Conservation (phyloP, 2,888 invertebrate species). For the Masnerella sp. region DNA sequence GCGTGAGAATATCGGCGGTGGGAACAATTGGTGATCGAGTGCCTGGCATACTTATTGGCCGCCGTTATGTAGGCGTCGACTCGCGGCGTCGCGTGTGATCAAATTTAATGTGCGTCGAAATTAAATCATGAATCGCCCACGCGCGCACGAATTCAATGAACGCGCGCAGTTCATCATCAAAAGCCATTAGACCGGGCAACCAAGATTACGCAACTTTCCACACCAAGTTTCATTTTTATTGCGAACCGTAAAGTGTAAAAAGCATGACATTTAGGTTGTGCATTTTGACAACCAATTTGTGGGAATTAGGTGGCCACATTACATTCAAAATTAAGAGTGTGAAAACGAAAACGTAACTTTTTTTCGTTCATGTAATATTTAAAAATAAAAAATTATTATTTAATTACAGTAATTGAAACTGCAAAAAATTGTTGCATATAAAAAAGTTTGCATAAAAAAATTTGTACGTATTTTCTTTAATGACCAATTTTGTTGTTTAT, state of each 20-base stretch:
- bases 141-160: constrained; percentile 30
- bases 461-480: too few relatives aligned
- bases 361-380: too few relatives aligned
- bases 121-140: constrained; percentile 50
- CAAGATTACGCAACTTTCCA: constrained; percentile 9
- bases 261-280: constrained; percentile 22
- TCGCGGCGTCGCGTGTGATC: constrained; percentile 25
- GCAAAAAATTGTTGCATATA: too few relatives aligned
- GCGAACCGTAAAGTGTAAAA: constrained; percentile 16
- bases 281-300: not conserved
- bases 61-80: constrained; percentile 44
- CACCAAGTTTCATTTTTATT: constrained; percentile 23
- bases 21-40: constrained; percentile 42
- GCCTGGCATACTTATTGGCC: constrained; percentile 46
- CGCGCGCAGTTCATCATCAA: constrained; percentile 18
- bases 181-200: constrained; percentile 19
- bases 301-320: too few relatives aligned
- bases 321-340: too few relatives aligned
- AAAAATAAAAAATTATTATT: too few relatives aligned
- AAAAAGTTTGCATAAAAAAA: too few relatives aligned
- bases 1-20: constrained; percentile 43
- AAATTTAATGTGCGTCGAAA: constrained; percentile 54
- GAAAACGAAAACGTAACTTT: too few relatives aligned
- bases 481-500: too few relatives aligned
- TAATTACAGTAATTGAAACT: too few relatives aligned